Percentiles rank a stretch among this genome's conserved stretches.
These are phyloP conservation scores for Patella vulgata DNA, from an alignment of 1,140 invertebrate species.

Conservation along the genomic window DNA sequence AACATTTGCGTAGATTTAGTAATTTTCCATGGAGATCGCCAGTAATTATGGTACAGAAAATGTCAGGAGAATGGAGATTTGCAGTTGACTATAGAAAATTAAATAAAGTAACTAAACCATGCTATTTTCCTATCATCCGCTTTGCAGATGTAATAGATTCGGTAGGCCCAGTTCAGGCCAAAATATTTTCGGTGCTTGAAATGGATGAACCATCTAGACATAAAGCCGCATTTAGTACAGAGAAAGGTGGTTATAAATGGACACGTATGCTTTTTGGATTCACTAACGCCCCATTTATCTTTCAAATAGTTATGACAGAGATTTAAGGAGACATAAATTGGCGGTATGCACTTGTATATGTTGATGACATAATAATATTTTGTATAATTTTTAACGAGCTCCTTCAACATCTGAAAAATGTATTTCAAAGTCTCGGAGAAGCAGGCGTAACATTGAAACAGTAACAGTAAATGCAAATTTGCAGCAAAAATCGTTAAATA, in stretches of 20 bases:
- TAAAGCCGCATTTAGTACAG: slow-evolving; percentile 15
- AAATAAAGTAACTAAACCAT: neutral
- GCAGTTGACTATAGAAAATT: too few species aligned
- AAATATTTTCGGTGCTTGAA: slow-evolving; percentile 5
- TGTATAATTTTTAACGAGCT: too few species aligned
- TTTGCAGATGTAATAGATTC: slow-evolving; percentile 7
- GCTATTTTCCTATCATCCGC: slow-evolving; percentile 4
- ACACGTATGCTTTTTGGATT: slow-evolving; percentile 16
- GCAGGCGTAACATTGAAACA: too few species aligned
- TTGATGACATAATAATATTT: too few species aligned
- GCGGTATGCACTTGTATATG: slow-evolving; percentile 6
- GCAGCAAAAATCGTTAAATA: too few species aligned
- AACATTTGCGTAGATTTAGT: too few species aligned
- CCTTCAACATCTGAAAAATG: too few species aligned
- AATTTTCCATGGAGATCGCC: too few species aligned
- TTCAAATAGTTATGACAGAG: slow-evolving; percentile 35
- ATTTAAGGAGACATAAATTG: slow-evolving; percentile 18
- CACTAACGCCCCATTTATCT: slow-evolving; percentile 13
- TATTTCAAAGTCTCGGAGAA: too few species aligned
- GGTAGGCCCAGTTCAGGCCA: neutral
- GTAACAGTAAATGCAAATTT: too few species aligned
- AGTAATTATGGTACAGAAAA: too few species aligned
- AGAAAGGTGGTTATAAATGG: slow-evolving; percentile 9
- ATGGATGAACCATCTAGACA: slow-evolving; percentile 11
- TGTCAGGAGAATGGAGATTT: too few species aligned